These are phyloP conservation scores for Rhagonycha fulva DNA, from an alignment of 2,888 invertebrate genomes.

Conservation along the genomic window DNA sequence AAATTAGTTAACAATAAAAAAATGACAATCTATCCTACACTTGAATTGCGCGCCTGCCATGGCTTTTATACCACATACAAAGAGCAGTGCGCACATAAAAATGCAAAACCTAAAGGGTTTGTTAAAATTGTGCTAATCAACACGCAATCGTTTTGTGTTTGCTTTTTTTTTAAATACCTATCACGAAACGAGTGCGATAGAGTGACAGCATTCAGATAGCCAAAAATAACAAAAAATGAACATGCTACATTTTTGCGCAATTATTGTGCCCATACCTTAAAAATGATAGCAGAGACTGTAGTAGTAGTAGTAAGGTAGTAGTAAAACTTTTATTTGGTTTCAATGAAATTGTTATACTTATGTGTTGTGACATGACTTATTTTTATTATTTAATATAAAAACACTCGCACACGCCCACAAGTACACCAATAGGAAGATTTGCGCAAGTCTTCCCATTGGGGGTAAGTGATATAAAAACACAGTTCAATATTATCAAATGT, in stretches of 20 bases:
- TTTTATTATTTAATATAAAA: slow-evolving; percentile 42
- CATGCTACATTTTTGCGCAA: slow-evolving; percentile 30
- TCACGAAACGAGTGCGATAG: slow-evolving; percentile 21
- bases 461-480: slow-evolving; percentile 36
- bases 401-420: slow-evolving; percentile 40
- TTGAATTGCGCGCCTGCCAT: slow-evolving; percentile 34
- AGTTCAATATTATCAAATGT: slow-evolving; percentile 20
- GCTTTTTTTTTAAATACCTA: not conserved
- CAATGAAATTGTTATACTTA: slow-evolving; percentile 36
- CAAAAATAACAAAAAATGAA: slow-evolving; percentile 16
- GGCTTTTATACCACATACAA: slow-evolving; percentile 27
- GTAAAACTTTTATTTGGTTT: slow-evolving; percentile 27
- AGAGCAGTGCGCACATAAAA: slow-evolving; percentile 23
- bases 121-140: slow-evolving; percentile 26
- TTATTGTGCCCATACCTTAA: slow-evolving; percentile 34
- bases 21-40: slow-evolving; percentile 51
- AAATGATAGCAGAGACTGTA: slow-evolving; percentile 34
- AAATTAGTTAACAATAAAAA: slow-evolving; percentile 43
- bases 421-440: slow-evolving; percentile 33
- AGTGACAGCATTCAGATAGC: slow-evolving; percentile 22
- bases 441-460: slow-evolving; percentile 33
- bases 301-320: not conserved
- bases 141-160: slow-evolving; percentile 21
- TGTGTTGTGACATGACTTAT: slow-evolving; percentile 43
- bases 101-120: slow-evolving; percentile 23